phyloP scores from a whole-genome alignment of 37 sponge, comb jelly and placozoan species.

The Corticium candelabrum region DNA sequence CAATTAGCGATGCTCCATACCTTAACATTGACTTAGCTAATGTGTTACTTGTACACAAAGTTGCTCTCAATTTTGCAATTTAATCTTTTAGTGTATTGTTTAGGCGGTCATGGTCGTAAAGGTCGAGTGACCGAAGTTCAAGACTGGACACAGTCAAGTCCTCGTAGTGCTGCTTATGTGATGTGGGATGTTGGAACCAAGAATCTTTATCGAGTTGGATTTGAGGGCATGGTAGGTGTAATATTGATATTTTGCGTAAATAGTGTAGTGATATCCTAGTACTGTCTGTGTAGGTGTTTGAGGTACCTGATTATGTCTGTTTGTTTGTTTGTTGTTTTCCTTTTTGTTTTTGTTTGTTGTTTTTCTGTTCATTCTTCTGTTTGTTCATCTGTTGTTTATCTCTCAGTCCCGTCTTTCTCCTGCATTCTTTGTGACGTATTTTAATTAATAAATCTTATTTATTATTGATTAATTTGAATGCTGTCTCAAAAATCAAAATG shows the following conservation, averaged over 20 bases:
- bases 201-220: conserved; percentile 72
- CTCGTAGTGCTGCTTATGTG: conserved; percentile 63
- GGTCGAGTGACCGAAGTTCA: conserved; percentile 65
- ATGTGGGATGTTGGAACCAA: conserved; percentile 54
- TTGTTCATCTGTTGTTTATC: neutral
- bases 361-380: neutral
- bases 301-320: neutral
- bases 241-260: neutral
- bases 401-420: neutral
- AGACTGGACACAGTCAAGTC: conserved; percentile 32
- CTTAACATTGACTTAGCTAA: too few species aligned
- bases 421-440: neutral
- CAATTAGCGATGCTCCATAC: too few species aligned
- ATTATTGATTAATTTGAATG: too few species aligned
- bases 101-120: conserved; percentile 56
- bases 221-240: conserved; percentile 74
- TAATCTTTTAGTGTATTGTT: too few species aligned
- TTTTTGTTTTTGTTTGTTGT: neutral
- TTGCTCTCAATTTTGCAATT: too few species aligned
- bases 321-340: neutral
- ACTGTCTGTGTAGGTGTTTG: neutral
- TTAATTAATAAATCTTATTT: neutral
- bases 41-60: too few species aligned
- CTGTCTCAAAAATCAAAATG: too few species aligned
- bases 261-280: too few species aligned